Conservation (phyloP, 2,797 vertebrate genomes). For the Esox lucius region DNA sequence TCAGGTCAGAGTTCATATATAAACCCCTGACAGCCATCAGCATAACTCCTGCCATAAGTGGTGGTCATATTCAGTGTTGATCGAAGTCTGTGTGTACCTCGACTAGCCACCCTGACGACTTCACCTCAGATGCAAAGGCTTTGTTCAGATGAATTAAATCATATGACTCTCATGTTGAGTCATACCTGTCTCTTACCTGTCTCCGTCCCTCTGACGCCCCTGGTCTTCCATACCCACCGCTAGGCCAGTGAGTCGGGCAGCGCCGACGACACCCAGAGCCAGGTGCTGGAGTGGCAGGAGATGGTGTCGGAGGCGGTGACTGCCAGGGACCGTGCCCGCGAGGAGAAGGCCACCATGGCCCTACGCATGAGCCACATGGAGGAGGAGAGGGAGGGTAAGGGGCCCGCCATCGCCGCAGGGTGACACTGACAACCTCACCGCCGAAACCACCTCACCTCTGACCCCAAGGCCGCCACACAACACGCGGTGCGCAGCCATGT, state of each 20-base stretch:
- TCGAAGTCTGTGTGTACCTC: no score
- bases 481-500: not conserved
- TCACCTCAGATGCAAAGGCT: not conserved
- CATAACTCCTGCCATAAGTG: no score
- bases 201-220: not conserved
- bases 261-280: conserved; percentile 84
- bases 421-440: not conserved
- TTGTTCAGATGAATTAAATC: not conserved
- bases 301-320: conserved; percentile 78
- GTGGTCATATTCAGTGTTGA: no score
- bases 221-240: not conserved
- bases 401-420: not conserved
- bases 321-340: conserved; percentile 73
- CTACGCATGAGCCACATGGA: conserved; percentile 87
- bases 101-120: not conserved
- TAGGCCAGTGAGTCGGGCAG: conserved; percentile 89
- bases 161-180: not conserved
- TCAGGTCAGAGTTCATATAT: conserved; percentile 76
- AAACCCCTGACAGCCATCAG: conserved; percentile 67
- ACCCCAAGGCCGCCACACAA: not conserved
- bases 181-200: not conserved
- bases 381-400: conserved; percentile 91
- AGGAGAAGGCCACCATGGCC: conserved; percentile 80
- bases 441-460: not conserved
- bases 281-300: conserved; percentile 90